Evolutionary conservation across 2,113 vertebrate species (phyloP).

Genomic region (Lasiurus cinereus): DNA sequence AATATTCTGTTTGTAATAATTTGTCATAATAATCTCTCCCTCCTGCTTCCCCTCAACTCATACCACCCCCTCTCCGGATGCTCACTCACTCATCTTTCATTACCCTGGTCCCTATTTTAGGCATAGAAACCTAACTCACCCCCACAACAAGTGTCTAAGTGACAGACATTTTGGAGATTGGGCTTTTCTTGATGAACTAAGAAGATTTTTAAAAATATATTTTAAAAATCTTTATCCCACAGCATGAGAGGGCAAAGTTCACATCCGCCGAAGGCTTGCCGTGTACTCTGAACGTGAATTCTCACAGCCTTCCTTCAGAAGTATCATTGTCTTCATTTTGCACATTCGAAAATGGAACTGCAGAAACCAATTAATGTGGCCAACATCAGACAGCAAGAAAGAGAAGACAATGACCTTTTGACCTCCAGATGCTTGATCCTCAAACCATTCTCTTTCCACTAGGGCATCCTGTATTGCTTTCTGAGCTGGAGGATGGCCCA

Average conservation of each 20-base stretch:
- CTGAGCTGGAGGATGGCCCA: not conserved
- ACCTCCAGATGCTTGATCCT: not conserved
- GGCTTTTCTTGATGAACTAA: not conserved
- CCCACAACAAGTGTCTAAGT: not conserved
- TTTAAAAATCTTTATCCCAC: not conserved
- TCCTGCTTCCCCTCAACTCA: not conserved
- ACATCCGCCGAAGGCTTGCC: not conserved
- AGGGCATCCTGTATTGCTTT: not conserved
- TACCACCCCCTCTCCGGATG: fast-evolving
- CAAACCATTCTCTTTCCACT: not conserved
- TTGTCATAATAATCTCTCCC: not conserved
- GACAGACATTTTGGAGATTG: not conserved
- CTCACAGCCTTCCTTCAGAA: not conserved
- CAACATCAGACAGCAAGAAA: not conserved
- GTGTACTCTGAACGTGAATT: not conserved
- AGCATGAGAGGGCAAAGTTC: not conserved
- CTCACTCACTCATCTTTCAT: not conserved
- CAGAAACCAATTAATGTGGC: not conserved
- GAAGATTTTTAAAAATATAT: not conserved
- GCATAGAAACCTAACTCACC: not conserved
- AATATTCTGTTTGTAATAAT: not conserved
- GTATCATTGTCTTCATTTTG: not conserved
- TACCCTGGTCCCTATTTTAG: not conserved
- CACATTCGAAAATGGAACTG: not conserved
- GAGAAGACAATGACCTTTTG: not conserved